Percentiles rank a stretch among this genome's conserved stretches.
Conservation (phyloP, 2,888 invertebrate genomes). For the Drosophila koepferae region DNA sequence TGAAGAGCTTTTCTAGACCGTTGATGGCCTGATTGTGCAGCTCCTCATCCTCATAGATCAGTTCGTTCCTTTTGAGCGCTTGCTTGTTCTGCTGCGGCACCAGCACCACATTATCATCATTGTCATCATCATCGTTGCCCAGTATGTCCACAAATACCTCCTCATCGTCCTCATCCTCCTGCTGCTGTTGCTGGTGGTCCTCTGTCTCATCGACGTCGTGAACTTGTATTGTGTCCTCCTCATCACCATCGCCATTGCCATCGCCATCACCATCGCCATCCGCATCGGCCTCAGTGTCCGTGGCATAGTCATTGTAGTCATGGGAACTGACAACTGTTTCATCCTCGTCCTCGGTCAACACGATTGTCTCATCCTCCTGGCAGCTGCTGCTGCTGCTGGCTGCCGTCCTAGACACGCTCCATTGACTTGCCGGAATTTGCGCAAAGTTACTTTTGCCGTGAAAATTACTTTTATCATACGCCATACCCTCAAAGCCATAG, state of each 20-base stretch:
- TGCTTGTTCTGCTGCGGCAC: conserved; percentile 38
- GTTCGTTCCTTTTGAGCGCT: conserved; percentile 82
- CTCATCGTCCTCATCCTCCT: conserved; percentile 69
- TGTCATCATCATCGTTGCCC: conserved; percentile 82
- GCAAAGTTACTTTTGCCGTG: conserved; percentile 74
- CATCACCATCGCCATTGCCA: conserved; percentile 54
- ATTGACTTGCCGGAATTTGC: conserved; percentile 80
- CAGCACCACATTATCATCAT: conserved; percentile 76
- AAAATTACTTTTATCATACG: conserved; percentile 70
- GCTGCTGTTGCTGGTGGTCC: neutral
- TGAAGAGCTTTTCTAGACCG: conserved; percentile 84
- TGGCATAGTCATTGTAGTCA: conserved; percentile 80
- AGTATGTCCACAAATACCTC: conserved; percentile 84
- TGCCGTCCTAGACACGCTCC: conserved; percentile 56
- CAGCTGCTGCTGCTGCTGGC: conserved; percentile 58
- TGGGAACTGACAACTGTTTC: conserved; percentile 83
- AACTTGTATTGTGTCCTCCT: conserved; percentile 73
- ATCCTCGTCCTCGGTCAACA: conserved; percentile 84
- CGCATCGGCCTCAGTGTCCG: conserved; percentile 64
- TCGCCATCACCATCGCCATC: conserved; percentile 41
- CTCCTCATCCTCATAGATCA: conserved; percentile 83
- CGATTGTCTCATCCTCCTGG: conserved; percentile 84
- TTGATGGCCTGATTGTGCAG: conserved; percentile 84
- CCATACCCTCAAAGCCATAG: conserved; percentile 47
- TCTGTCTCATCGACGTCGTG: neutral